phyloP scores from a whole-genome alignment of 2,888 invertebrate genomes.

The Cenopis cana region DNA sequence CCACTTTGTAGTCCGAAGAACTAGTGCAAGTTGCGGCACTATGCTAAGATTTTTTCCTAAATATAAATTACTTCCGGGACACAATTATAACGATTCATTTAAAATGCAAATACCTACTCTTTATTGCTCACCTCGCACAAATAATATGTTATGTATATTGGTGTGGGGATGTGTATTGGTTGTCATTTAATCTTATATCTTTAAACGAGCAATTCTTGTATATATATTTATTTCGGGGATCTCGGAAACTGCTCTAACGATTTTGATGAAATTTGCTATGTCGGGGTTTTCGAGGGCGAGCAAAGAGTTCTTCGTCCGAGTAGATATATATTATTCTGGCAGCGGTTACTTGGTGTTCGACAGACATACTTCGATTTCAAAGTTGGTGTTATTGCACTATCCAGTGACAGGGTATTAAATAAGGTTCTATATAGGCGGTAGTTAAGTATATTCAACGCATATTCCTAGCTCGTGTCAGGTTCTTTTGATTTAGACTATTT shows the following conservation, averaged over 20 bases:
- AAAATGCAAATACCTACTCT: too few relatives aligned
- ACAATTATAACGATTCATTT: neutral
- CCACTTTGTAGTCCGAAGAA: neutral
- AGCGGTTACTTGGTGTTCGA: neutral
- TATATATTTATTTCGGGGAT: too few relatives aligned
- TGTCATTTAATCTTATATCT: too few relatives aligned
- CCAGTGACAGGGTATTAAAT: neutral
- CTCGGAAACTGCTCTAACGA: too few relatives aligned
- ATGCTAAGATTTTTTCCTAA: neutral
- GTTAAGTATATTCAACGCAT: constrained; percentile 11
- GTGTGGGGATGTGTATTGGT: too few relatives aligned
- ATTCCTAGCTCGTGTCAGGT: constrained; percentile 13
- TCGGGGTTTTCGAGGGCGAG: too few relatives aligned
- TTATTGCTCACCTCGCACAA: too few relatives aligned
- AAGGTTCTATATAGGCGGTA: constrained; percentile 7
- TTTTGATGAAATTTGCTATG: too few relatives aligned
- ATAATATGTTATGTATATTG: too few relatives aligned
- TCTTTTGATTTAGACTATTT: neutral
- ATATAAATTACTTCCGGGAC: neutral
- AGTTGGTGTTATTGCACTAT: constrained; percentile 12
- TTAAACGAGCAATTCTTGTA: too few relatives aligned
- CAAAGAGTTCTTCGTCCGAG: constrained; percentile 1
- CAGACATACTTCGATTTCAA: neutral
- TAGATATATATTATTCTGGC: neutral
- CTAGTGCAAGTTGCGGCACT: neutral